phyloP scores from a whole-genome alignment of 2,797 vertebrate genomes.

The Falco columbarius region DNA sequence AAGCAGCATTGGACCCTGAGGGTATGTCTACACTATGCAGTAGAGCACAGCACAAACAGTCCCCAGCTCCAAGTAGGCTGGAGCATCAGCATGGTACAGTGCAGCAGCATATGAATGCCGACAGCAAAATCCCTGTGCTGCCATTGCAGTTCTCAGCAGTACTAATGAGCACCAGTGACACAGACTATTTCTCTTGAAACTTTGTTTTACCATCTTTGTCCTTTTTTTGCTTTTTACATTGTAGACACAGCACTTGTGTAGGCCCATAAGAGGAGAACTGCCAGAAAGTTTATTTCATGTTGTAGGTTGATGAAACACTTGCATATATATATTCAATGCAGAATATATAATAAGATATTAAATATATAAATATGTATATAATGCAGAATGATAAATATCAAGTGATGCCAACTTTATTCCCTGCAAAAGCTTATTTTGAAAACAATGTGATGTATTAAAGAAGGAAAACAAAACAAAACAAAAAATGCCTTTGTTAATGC shows the following conservation, averaged over 20 bases:
- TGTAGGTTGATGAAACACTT: neutral
- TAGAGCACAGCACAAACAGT: neutral
- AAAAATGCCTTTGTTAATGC: neutral
- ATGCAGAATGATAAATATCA: neutral
- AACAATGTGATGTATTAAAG: neutral
- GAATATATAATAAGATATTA: too few relatives aligned
- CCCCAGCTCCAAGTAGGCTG: neutral
- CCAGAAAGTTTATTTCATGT: neutral
- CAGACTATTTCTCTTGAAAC: neutral
- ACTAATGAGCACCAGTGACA: neutral
- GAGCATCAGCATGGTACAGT: neutral
- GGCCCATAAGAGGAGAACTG: neutral
- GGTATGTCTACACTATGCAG: neutral
- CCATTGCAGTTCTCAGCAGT: neutral
- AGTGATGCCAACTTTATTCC: neutral
- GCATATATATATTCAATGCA: neutral
- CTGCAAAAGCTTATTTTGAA: neutral
- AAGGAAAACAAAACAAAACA: fast-evolving
- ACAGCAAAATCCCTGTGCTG: neutral
- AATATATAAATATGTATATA: neutral
- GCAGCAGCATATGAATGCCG: neutral
- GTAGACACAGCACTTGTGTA: neutral
- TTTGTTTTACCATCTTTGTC: neutral
- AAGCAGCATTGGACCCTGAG: neutral
- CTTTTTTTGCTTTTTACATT: fast-evolving